These are phyloP conservation scores for Poecilobothrus nobilitatus DNA, from an alignment of 2,888 invertebrate genomes.

Conservation along the genomic window DNA sequence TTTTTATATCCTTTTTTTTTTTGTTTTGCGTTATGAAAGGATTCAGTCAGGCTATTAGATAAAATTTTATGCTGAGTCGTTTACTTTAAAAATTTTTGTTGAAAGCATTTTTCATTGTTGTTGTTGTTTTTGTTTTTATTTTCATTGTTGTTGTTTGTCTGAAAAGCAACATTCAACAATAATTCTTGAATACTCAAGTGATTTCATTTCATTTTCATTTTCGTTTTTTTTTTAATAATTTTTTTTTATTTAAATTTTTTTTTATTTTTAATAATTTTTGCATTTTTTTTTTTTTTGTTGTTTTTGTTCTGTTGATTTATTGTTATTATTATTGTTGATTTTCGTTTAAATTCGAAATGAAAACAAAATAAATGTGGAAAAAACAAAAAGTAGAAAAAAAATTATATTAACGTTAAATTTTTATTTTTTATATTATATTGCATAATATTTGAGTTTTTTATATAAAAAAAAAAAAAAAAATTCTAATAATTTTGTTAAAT, in stretches of 20 bases:
- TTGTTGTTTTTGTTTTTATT: background rate
- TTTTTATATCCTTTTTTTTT: background rate
- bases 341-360: too few species aligned
- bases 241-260: too few species aligned
- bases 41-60: slow-evolving; percentile 6
- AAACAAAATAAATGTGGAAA: background rate
- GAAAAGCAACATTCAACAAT: background rate
- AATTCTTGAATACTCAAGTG: background rate
- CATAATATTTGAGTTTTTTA: too few species aligned
- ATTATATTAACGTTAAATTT: background rate
- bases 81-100: background rate
- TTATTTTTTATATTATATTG: background rate
- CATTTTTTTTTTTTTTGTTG: too few species aligned
- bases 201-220: background rate
- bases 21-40: background rate
- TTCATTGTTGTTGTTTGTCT: background rate
- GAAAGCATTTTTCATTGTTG: background rate
- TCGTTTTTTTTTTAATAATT: background rate
- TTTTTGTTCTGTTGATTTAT: background rate
- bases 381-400: background rate
- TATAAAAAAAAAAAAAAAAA: too few species aligned
- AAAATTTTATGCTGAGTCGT: slow-evolving; percentile 1
- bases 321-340: background rate
- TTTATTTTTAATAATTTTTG: too few species aligned
- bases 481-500: too few species aligned